Base-by-base conservation (phyloP, 2,113 vertebrate species). In the Vimba vimba region DNA sequence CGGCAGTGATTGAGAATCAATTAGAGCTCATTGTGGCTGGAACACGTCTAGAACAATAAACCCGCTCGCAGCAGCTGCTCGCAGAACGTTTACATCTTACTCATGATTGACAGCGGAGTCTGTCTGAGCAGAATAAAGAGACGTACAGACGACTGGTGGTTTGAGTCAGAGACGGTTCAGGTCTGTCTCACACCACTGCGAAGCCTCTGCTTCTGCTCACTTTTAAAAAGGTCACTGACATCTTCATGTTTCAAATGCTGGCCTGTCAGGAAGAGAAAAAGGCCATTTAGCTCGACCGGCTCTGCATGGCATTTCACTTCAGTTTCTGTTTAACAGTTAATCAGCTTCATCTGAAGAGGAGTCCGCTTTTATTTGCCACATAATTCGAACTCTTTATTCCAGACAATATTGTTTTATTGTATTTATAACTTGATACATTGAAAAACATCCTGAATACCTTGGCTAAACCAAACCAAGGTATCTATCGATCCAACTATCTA, bases 1-100 rank as follows among this genome's bases (percentile, higher is more conserved):
- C 13, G 33, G 12, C 19, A 60, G 55, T 60, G 77, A 79, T 79
- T 79, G 77, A 79, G 76, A n/a, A 21, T 57, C 75, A 78, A 78
- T 36, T 78, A 78, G 75, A 57, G 50, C 75, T 57, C 75, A 78
- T 57, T 78, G 75, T 78, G 52, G 33, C 76, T 77, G 2, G 6
- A 59, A 52, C 30, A 23, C 55, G 13, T 13, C 33, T 79, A 36
- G 55, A 79, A 79, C 52, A 79, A 43, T 79, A 59, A n/a, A 39
- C 30, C 6, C 73, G n/a, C 73, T 50, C 73, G 6, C 12, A 3
- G 19, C 55, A 57, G 19, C 55, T 57, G 55, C 55, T 57, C 55
- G 55, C 19, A 1, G 0, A 57, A 59, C 50, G 25, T 36, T 83
- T 6, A 39, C 66, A 68, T 78, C 75, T 78, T 23, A 12, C 12